Evolutionary conservation across 1,140 invertebrate species (phyloP), one percentile per base, ranked within the genome.

Genomic region (Anadara kagoshimensis): DNA sequence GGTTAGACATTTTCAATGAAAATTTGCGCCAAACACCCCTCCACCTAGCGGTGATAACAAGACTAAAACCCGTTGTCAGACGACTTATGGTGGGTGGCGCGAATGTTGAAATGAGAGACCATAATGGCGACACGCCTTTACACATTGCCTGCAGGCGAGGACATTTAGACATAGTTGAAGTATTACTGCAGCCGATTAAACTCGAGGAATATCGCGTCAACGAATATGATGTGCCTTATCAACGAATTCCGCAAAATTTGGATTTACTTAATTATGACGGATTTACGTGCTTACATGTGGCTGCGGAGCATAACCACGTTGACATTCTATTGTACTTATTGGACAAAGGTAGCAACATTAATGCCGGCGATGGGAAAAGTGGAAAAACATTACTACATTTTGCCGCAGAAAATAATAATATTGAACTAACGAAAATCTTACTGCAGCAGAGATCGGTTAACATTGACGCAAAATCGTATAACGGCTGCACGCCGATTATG

Each of bases 281-380:
- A 16, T 59, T 67, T 49, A 76, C 74, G n/a, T 76, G 74, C 63
- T 91, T 99, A 22, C 97, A 99, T 87, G 95, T 98, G 75, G 97
- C 98, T 1, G 94, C 97, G 0, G 95, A 94, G 43, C 94, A 98
- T 81, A 98, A 98, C 10, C 97, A 98, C 87, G 94, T 95, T 81
- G 95, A 98, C 88, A 98, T 99, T 96, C 95, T 98, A 1, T 96
- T 98, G 87, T 94, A 99, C 1, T 92, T 99, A 58, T 91, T 99
- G 49, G 94, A 95, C 75, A 97, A 99, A 91, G 98, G 90, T 51
- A 96, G 96, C 29, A 97, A 98, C 90, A 98, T 99, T 78, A 98
- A 98, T 87, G 95, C 96, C 1, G 95, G 94, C 64, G 98, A 99
- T 87, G 96, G 63, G 4, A 76, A 76, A 76, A 67, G 69, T 47